Evolutionary conservation across 2,888 invertebrate species (phyloP).

Genomic region (Bursaphelenchus okinawaensis): DNA sequence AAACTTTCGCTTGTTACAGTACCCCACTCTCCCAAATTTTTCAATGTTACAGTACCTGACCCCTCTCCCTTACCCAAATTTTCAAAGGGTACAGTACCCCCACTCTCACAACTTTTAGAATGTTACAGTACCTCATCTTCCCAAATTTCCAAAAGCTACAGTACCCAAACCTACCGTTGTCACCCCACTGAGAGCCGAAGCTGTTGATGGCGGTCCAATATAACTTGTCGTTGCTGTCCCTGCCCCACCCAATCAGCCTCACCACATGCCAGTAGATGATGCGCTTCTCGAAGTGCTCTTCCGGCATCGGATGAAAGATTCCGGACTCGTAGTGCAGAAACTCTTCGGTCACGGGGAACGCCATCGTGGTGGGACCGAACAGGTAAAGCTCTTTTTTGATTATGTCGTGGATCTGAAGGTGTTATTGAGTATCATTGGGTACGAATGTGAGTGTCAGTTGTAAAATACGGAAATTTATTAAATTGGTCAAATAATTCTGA

Average conservation of each 20-base stretch:
- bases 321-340: constrained; percentile 52
- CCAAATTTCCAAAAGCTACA: too few relatives aligned
- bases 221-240: constrained; percentile 42
- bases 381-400: constrained; percentile 50
- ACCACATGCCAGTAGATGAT: constrained; percentile 57
- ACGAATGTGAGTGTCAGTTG: too few relatives aligned
- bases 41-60: too few relatives aligned
- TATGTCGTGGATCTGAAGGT: constrained; percentile 41
- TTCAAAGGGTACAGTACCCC: too few relatives aligned
- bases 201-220: constrained; percentile 54
- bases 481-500: too few relatives aligned
- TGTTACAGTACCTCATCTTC: too few relatives aligned
- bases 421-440: too few relatives aligned
- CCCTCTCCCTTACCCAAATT: too few relatives aligned
- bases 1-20: too few relatives aligned
- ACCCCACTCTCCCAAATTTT: too few relatives aligned
- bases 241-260: constrained; percentile 54
- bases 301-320: constrained; percentile 52
- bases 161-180: constrained; percentile 43
- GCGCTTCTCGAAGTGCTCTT: constrained; percentile 47
- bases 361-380: constrained; percentile 54
- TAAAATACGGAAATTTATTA: too few relatives aligned
- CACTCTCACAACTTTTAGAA: too few relatives aligned
- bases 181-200: constrained; percentile 55
- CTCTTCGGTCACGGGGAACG: constrained; percentile 55